Evolutionary conservation across 2,113 vertebrate species (phyloP), one percentile per base, ranked within the genome.

Genomic region (Hymenochirus boettgeri): DNA sequence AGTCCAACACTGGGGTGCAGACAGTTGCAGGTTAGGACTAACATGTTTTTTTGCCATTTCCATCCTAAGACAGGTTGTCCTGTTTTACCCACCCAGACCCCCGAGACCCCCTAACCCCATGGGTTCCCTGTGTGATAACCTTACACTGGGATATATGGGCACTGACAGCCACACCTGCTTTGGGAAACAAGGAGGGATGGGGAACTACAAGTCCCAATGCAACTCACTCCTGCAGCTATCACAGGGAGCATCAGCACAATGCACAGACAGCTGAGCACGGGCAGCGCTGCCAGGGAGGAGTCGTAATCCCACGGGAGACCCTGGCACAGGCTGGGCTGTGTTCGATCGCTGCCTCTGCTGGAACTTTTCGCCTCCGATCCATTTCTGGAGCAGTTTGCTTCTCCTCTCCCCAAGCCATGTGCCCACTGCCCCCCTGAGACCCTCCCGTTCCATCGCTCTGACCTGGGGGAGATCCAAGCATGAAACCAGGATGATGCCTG

Each of bases 401-500:
- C n/a, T n/a, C n/a, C n/a, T n/a, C n/a, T n/a, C n/a, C n/a, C n/a
- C n/a, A n/a, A 71, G 57, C 69, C 73, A 70, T 47, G 71, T 71
- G 65, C 72, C 70, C 66, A 64, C 66, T 60, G 65, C 69, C 39
- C 29, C 71, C 61, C 69, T 50, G 65, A 72, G 62, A 70, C 59
- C 23, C 71, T 65, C 24, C 61, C 47, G 70, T 54, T 35, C 71
- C 61, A 54, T 70, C 73, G n/a, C 76, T 72, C 71, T 57, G 51
- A 62, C n/a, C n/a, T 75, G 75, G 73, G 79, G 75, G 65, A 73
- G 72, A 80, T 78, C 79, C 78, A 82, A n/a, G 82, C 76, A 93
- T 92, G 91, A 88, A 84, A 84, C 83, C 82, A 93, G 81, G 86
- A 96, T 96, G 93, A 93, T 94, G 86, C 88, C 93, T 78, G 82